Conservation (phyloP, 2,888 invertebrate genomes). For the Heliothis peltigera region DNA sequence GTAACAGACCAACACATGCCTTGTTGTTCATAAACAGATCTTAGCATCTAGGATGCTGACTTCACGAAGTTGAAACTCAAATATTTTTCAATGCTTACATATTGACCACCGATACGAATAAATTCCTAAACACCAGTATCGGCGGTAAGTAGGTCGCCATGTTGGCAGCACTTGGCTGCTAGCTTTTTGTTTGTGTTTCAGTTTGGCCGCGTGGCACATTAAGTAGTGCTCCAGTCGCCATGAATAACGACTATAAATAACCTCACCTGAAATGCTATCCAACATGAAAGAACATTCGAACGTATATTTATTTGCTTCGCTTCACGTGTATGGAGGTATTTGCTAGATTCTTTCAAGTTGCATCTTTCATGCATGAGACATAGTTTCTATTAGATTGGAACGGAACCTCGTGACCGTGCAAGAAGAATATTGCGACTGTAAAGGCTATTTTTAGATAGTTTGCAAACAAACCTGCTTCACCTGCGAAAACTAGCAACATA, state of each 20-base stretch:
- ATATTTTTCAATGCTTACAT: background rate
- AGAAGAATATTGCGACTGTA: background rate
- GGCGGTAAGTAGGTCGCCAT: constrained; percentile 29
- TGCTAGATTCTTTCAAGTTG: background rate
- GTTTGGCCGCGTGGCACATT: constrained; percentile 10
- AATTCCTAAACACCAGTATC: constrained; percentile 19
- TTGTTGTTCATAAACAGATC: no score
- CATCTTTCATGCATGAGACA: background rate
- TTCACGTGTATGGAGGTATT: background rate
- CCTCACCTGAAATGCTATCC: background rate
- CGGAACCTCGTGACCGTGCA: background rate
- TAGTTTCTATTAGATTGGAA: background rate
- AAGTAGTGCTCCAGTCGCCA: constrained; percentile 28
- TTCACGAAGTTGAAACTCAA: no score
- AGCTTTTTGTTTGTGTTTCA: constrained; percentile 6
- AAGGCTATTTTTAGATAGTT: background rate
- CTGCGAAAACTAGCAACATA: no score
- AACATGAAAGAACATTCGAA: background rate
- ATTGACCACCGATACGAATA: background rate
- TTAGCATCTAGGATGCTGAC: no score
- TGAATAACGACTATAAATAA: constrained; percentile 25
- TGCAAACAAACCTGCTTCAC: no score
- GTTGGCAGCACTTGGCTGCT: constrained; percentile 21
- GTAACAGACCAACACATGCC: no score
- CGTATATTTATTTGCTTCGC: background rate